These are phyloP conservation scores for Hedya salicella DNA, from an alignment of 2,888 invertebrate species.

Conservation along the genomic window DNA sequence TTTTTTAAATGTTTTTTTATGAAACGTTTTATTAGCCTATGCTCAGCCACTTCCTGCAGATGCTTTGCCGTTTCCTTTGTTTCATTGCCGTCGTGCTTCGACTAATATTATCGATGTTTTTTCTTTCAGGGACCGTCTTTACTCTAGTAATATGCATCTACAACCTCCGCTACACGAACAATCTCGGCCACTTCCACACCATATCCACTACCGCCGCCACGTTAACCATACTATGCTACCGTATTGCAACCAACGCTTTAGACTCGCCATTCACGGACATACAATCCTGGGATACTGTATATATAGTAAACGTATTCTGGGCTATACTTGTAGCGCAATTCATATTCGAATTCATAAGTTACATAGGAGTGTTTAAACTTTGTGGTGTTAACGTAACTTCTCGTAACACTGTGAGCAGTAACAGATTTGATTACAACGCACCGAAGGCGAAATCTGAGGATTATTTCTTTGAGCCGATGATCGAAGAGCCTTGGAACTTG, in stretches of 20 bases:
- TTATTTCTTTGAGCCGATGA: constrained; percentile 60
- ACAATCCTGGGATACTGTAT: constrained; percentile 64
- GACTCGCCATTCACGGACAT: constrained; percentile 57
- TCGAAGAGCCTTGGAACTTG: constrained; percentile 73
- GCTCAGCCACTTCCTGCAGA: too few relatives aligned
- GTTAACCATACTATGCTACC: constrained; percentile 62
- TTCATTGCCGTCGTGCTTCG: too few relatives aligned
- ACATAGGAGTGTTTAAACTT: constrained; percentile 62
- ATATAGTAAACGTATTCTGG: constrained; percentile 74
- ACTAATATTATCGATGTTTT: too few relatives aligned
- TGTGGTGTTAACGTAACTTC: constrained; percentile 54
- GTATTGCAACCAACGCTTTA: constrained; percentile 61
- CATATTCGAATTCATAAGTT: constrained; percentile 69
- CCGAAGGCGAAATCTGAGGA: constrained; percentile 76
- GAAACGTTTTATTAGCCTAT: too few relatives aligned
- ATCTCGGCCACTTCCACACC: constrained; percentile 65
- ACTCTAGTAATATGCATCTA: constrained; percentile 68
- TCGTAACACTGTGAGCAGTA: constrained; percentile 47
- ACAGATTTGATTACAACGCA: constrained; percentile 68
- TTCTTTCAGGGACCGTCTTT: constrained; percentile 66
- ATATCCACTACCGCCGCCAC: constrained; percentile 62
- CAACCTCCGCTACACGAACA: constrained; percentile 71
- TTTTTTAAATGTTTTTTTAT: too few relatives aligned
- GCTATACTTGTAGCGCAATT: constrained; percentile 63
- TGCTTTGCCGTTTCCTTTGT: too few relatives aligned